These are phyloP conservation scores for Octopus sinensis DNA, from an alignment of 1,140 invertebrate species.

Conservation along the genomic window DNA sequence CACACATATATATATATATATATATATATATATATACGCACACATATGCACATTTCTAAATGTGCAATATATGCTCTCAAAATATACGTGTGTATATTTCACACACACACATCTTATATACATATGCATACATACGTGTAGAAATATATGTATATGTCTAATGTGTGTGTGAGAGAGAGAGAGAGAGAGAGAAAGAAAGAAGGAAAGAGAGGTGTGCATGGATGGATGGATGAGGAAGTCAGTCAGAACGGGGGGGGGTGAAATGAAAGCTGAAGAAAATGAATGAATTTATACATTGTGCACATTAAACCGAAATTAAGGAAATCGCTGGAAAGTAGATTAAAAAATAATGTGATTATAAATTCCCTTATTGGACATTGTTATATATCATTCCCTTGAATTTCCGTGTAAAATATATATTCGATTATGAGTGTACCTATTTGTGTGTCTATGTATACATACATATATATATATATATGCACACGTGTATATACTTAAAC, in stretches of 20 bases:
- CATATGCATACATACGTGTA: neutral
- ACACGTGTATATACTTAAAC: neutral
- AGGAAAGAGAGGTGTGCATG: neutral
- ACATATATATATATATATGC: neutral
- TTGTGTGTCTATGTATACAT: neutral
- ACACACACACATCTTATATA: neutral
- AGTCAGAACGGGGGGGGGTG: neutral
- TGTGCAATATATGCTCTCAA: neutral
- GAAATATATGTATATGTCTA: neutral
- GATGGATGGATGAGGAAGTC: neutral
- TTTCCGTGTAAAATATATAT: neutral
- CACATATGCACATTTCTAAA: neutral
- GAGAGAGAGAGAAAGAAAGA: neutral
- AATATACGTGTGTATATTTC: neutral
- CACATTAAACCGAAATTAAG: neutral
- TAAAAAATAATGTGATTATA: no score
- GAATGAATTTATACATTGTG: neutral
- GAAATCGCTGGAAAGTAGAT: no score
- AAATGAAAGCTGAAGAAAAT: neutral
- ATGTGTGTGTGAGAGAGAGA: neutral
- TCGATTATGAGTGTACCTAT: neutral
- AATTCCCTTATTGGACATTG: no score
- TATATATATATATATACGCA: neutral
- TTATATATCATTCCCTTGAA: no score
- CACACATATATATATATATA: neutral